Evolutionary conservation across 2,888 invertebrate genomes (phyloP).

Genomic region (Mantis religiosa): DNA sequence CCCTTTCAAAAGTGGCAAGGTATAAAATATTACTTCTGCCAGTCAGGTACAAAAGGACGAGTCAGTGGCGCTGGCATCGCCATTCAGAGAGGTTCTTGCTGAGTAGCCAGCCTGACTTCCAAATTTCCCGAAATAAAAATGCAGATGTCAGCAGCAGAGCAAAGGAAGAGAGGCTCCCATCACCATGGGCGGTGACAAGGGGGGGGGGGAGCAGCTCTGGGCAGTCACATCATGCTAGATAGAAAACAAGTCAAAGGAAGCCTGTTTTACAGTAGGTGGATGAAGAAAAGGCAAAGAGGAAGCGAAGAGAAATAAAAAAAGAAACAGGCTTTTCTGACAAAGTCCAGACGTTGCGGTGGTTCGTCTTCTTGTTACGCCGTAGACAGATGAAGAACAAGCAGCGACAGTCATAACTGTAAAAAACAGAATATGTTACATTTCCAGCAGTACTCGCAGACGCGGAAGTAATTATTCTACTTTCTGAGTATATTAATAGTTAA

Average conservation of each 20-base stretch:
- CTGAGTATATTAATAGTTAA: not conserved
- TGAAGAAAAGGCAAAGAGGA: not conserved
- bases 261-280: not conserved
- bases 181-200: not conserved
- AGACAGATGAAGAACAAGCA: conserved; percentile 13
- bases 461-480: not conserved
- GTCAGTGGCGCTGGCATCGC: not conserved
- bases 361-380: conserved; percentile 8
- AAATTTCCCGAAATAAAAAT: conserved; percentile 21
- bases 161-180: not conserved
- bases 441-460: not conserved
- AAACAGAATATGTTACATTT: not conserved
- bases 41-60: not conserved
- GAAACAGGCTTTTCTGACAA: conserved; percentile 8
- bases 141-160: conserved; percentile 20
- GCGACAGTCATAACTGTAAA: conserved; percentile 5
- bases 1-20: not conserved
- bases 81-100: not conserved
- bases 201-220: not conserved
- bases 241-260: not conserved
- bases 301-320: not conserved
- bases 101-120: not conserved
- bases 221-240: not conserved
- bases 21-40: conserved; percentile 5
- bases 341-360: conserved; percentile 13